Evolutionary conservation across 2,888 invertebrate genomes (phyloP).

Genomic region (Trileptium ribeirensis): DNA sequence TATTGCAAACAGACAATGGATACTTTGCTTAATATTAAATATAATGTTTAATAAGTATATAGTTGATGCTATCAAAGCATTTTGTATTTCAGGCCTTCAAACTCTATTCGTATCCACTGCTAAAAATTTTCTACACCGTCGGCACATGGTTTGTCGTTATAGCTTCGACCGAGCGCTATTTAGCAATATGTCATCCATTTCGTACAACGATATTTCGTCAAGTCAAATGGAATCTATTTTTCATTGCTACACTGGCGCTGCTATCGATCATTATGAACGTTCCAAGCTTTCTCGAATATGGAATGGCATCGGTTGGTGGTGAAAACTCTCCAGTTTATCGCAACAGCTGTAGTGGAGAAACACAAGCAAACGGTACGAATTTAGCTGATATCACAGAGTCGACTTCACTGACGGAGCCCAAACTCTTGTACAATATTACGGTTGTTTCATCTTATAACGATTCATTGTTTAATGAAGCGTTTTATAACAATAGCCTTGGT

Average conservation of each 20-base stretch:
- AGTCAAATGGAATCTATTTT: neutral
- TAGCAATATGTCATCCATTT: conserved; percentile 9
- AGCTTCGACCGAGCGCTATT: neutral
- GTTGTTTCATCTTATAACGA: neutral
- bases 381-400: neutral
- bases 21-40: too few species aligned
- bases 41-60: too few species aligned
- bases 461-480: neutral
- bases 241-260: neutral
- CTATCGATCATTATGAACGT: neutral
- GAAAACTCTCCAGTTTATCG: too few species aligned
- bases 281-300: neutral
- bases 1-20: too few species aligned
- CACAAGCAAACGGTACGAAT: neutral
- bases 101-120: neutral
- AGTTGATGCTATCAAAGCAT: too few species aligned
- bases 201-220: neutral
- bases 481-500: neutral
- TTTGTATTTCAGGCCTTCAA: neutral
- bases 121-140: conserved; percentile 3
- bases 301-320: neutral
- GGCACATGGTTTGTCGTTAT: neutral
- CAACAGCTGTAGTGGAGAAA: neutral
- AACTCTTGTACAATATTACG: neutral
- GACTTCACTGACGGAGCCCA: neutral